Percentiles rank a stretch among this genome's conserved stretches.
Evolutionary conservation across 2,113 vertebrate genomes (phyloP).

Genomic region (Percopsis transmontana): DNA sequence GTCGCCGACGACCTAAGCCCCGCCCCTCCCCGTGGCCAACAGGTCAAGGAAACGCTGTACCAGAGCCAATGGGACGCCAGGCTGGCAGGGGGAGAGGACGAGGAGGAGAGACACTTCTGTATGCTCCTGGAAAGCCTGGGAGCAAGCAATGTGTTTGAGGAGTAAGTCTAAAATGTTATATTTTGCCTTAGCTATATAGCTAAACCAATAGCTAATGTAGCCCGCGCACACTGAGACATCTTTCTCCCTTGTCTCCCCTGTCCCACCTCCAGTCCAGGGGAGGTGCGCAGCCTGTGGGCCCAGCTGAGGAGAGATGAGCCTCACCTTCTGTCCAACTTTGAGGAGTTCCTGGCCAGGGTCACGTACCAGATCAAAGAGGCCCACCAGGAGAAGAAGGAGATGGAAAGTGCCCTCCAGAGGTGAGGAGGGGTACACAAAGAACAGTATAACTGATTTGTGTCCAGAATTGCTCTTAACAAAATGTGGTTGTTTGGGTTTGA

Average conservation of each 20-base stretch:
- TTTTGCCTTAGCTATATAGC: not conserved
- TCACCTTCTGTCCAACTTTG: constrained; percentile 86
- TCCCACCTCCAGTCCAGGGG: constrained; percentile 75
- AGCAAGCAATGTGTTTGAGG: constrained; percentile 84
- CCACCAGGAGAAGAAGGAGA: constrained; percentile 85
- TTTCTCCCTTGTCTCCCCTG: not conserved
- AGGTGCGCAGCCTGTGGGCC: constrained; percentile 86
- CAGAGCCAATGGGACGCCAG: constrained; percentile 72
- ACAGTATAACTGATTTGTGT: not conserved
- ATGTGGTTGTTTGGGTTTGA: no score
- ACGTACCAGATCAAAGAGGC: constrained; percentile 88
- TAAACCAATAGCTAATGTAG: not conserved
- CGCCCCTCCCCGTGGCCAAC: constrained; percentile 27
- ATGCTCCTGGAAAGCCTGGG: constrained; percentile 86
- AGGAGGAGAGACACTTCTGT: constrained; percentile 86
- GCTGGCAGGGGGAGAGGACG: constrained; percentile 64
- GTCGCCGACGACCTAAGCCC: constrained; percentile 54
- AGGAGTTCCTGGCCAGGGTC: constrained; percentile 86
- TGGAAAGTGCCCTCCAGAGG: constrained; percentile 87
- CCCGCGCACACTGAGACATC: no score
- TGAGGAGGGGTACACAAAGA: constrained; percentile 36
- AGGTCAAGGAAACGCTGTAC: constrained; percentile 73
- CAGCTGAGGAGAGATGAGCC: constrained; percentile 86
- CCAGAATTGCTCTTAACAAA: no score
- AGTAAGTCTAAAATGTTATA: constrained; percentile 78